Base-by-base conservation (phyloP, 1,140 invertebrate species). In the Drosophila kikkawai region DNA sequence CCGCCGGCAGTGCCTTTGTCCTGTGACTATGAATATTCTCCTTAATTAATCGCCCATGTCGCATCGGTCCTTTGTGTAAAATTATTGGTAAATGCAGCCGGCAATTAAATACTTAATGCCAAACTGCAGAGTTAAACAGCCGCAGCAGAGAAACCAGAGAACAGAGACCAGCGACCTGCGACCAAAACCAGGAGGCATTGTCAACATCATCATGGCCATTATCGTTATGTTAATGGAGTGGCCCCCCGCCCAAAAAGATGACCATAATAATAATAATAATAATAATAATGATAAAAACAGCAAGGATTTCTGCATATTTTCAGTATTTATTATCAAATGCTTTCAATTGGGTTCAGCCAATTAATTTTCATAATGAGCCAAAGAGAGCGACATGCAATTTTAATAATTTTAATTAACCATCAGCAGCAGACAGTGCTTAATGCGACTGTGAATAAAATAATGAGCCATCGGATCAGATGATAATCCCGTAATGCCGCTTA, bases 341-440 rank as follows among this genome's bases (percentile, higher is more conserved):
- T 70, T 83, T 76, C 58, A 56, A 64, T 57, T 66, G 69, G 37
- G 50, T 69, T 48, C 61, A 64, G 39, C 65, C 84, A 88, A 88
- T 87, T 88, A 80, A 88, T 83, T 83, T 83, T 56, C 76, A 74
- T 73, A 79, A 79, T 44, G 58, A 73, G 15, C 32, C 51, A 39
- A 42, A 58, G 29, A 34, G 22, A 59, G 59, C 44, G 55, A 50
- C 57, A 65, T 86, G 69, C 65, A 67, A 86, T 82, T 75, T 87
- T 80, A 68, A 80, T 88, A 80, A 60, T 71, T 87, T 84, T 88
- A 83, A 87, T 84, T 84, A 90, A 84, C 77, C 82, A 66, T 74
- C 79, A 57, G 42, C 41, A 12, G 42, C 50, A 78, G 48, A 63
- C 53, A 68, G 63, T 44, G 55, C 55, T 77, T 82, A 80, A 78